phyloP scores from a whole-genome alignment of 2,113 vertebrate genomes.

The Amphiprion ocellaris region DNA sequence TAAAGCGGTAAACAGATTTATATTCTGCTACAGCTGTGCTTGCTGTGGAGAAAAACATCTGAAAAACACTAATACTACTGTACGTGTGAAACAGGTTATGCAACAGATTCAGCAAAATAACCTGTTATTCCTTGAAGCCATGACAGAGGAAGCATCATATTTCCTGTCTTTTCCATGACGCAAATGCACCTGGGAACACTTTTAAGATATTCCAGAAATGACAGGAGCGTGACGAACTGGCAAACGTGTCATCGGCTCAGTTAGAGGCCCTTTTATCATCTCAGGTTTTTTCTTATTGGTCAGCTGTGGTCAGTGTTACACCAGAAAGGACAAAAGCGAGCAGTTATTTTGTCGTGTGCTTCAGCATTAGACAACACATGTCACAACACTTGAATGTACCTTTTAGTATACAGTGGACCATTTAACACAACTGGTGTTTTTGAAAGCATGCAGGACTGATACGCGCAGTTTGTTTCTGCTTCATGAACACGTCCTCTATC shows the following conservation, averaged over 20 bases:
- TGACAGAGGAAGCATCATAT: background rate
- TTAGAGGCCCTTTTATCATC: background rate
- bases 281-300: background rate
- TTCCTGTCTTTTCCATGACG: background rate
- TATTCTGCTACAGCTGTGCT: constrained; percentile 12
- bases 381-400: constrained; percentile 5
- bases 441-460: constrained; percentile 21
- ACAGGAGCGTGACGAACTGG: background rate
- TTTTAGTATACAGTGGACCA: constrained; percentile 24
- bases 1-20: constrained; percentile 32
- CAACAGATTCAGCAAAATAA: background rate
- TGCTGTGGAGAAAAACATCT: constrained; percentile 21
- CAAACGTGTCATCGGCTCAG: background rate
- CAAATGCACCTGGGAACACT: background rate
- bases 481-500: constrained; percentile 1
- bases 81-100: background rate
- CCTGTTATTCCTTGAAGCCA: background rate
- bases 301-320: constrained; percentile 1
- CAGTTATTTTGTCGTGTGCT: background rate
- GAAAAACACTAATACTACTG: background rate
- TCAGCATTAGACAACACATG: no score
- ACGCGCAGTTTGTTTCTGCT: constrained; percentile 20
- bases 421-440: constrained; percentile 34
- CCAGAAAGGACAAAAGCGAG: background rate
- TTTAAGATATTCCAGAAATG: background rate